These are phyloP conservation scores for Ambastaia sidthimunki DNA, from an alignment of 2,797 vertebrate genomes.

Conservation along the genomic window DNA sequence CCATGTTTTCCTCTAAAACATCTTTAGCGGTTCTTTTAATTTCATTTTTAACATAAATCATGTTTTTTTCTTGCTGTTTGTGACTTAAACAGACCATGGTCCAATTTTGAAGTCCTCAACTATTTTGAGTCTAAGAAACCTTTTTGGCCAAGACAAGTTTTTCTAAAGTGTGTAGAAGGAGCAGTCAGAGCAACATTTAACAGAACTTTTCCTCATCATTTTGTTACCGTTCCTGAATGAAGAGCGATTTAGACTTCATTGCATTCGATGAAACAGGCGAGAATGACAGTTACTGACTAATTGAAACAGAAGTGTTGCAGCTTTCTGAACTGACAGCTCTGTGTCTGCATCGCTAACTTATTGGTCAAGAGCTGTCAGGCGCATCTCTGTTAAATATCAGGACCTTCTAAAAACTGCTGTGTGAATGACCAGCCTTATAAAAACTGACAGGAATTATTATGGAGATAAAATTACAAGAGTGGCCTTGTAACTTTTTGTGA, in stretches of 20 bases:
- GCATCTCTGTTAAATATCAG: background rate
- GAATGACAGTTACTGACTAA: constrained; percentile 30
- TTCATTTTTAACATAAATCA: too few species aligned
- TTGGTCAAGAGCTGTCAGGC: constrained; percentile 2
- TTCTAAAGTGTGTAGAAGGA: background rate
- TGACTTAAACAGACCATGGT: too few species aligned
- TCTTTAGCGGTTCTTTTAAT: too few species aligned
- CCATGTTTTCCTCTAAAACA: too few species aligned
- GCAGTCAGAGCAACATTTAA: background rate
- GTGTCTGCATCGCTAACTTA: background rate
- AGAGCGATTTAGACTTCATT: constrained; percentile 35
- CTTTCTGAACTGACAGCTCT: background rate
- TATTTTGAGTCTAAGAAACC: too few species aligned
- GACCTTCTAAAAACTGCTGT: background rate
- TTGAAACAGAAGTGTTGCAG: constrained; percentile 25
- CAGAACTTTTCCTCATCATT: background rate
- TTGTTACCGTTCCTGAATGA: background rate
- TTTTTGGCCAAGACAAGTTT: too few species aligned
- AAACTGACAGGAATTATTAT: constrained; percentile 39
- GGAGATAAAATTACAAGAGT: constrained; percentile 31
- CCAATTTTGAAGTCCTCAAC: too few species aligned
- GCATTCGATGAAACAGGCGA: constrained; percentile 14
- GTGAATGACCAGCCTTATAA: background rate
- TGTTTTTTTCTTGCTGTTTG: too few species aligned
- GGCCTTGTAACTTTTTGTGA: constrained; percentile 23